These are phyloP conservation scores for Neomicropteryx cornuta DNA, from an alignment of 1,140 invertebrate genomes.

Conservation along the genomic window DNA sequence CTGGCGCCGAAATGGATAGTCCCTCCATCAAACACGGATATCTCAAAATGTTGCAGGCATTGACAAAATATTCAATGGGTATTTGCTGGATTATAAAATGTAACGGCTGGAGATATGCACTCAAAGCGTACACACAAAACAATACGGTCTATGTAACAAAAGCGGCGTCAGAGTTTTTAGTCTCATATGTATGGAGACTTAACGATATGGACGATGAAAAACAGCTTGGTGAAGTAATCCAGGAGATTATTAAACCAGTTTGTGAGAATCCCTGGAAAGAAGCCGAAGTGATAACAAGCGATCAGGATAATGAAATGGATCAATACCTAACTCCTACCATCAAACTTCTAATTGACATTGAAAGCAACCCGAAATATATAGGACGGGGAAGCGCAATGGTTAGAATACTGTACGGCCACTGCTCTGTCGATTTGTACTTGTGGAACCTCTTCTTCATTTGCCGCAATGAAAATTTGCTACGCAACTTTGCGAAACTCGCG, in stretches of 20 bases:
- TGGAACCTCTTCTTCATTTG: slow-evolving; percentile 13
- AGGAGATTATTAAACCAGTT: slow-evolving; percentile 34
- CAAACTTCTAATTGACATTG: slow-evolving; percentile 31
- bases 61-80: slow-evolving; percentile 41
- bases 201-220: slow-evolving; percentile 28
- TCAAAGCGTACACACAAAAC: slow-evolving; percentile 43
- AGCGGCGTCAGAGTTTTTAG: slow-evolving; percentile 44
- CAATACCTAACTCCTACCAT: slow-evolving; percentile 39
- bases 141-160: slow-evolving; percentile 52
- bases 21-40: slow-evolving; percentile 50
- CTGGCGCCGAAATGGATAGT: slow-evolving; percentile 21
- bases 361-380: slow-evolving; percentile 34
- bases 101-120: slow-evolving; percentile 40
- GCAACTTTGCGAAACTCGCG: slow-evolving; percentile 9
- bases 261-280: slow-evolving; percentile 28
- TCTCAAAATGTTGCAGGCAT: slow-evolving; percentile 40
- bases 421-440: slow-evolving; percentile 18
- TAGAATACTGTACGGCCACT: slow-evolving; percentile 20
- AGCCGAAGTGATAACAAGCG: slow-evolving; percentile 25
- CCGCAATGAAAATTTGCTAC: slow-evolving; percentile 8
- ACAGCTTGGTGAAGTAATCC: slow-evolving; percentile 38
- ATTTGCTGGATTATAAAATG: slow-evolving; percentile 41
- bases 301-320: slow-evolving; percentile 40
- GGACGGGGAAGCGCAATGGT: slow-evolving; percentile 24
- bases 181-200: slow-evolving; percentile 37